Evolutionary conservation across 64 coral and sea anemone species (phyloP), one percentile per base, ranked within the genome.

Genomic region (Cladopsammia gracilis): DNA sequence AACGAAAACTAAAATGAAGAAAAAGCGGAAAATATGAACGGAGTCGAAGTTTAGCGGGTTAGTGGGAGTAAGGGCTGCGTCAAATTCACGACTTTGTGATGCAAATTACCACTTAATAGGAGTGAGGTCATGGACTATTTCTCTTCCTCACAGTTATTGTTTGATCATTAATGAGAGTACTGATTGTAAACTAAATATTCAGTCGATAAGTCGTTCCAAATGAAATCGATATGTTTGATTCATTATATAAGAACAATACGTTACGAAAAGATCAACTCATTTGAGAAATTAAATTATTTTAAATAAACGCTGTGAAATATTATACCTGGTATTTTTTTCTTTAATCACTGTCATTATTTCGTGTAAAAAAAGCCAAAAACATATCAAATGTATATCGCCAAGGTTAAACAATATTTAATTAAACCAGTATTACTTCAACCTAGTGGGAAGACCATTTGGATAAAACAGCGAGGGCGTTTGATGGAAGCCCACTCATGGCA

Each of bases 111-210:
- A 67, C 9, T 56, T 67, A 23, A 60, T 7, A 48, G 43, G 62
- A 23, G 67, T 67, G 80, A 84, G 46, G 44, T 84, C 80, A 66
- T 49, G 10, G 62, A 46, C 34, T 46, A 62, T 82, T 82, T 26
- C 13, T 11, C 18, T 7, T 68, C 80, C 3, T 23, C 10, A 22
- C 20, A 3, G 53, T 56, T 56, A 12, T 56, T 12, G 12, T 12
- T 75, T 49, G 44, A 75, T 51, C 50, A 15, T 75, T 56, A 56
- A 56, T 56, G 53, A 56, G 53, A 34, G 34, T 34, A 34, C 53
- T 10, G 5, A 12, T 56, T 12, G 12, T 56, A 7, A 56, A 56
- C 53, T 56, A 12, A 56, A 7, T 56, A 10, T 56, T 56, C 5
- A 56, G 34, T 34, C 34, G 34, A 34, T 34, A 34, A 34, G 34